A percentile compares a stretch with the other conserved stretches of the same genome.
These are phyloP conservation scores for Drosophila arawakana DNA, from an alignment of 1,140 invertebrate genomes.

Conservation along the genomic window DNA sequence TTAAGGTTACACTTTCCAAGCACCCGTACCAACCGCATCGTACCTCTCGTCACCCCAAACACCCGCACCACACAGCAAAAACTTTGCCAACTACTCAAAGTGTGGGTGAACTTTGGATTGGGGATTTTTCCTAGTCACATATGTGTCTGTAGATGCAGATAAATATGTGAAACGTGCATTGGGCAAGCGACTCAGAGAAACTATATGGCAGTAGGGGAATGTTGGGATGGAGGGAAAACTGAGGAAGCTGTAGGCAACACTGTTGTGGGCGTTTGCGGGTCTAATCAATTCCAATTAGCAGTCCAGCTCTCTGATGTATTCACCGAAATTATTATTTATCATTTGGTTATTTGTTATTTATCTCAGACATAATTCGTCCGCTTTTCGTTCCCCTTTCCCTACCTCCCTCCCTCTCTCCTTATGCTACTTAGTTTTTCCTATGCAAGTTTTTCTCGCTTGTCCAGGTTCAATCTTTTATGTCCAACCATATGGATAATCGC, in stretches of 20 bases:
- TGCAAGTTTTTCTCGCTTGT: slow-evolving; percentile 20
- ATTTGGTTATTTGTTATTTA: slow-evolving; percentile 79
- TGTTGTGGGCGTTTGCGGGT: slow-evolving; percentile 52
- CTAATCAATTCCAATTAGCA: slow-evolving; percentile 84
- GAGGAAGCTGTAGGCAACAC: slow-evolving; percentile 4
- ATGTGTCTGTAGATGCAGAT: slow-evolving; percentile 80
- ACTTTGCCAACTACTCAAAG: slow-evolving; percentile 47
- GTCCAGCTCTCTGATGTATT: slow-evolving; percentile 82
- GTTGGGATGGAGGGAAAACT: not conserved
- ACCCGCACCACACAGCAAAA: slow-evolving; percentile 34
- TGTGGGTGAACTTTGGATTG: not conserved
- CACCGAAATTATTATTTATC: slow-evolving; percentile 83
- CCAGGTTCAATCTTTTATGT: slow-evolving; percentile 19
- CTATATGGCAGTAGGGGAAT: not conserved
- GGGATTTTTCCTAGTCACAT: slow-evolving; percentile 38
- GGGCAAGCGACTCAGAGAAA: slow-evolving; percentile 10
- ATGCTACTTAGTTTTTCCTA: not conserved
- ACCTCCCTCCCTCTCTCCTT: not conserved
- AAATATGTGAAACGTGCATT: slow-evolving; percentile 80
- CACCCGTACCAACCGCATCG: not conserved
- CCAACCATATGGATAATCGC: slow-evolving; percentile 24
- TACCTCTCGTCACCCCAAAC: slow-evolving; percentile 36
- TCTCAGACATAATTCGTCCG: slow-evolving; percentile 43
- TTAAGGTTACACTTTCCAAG: slow-evolving; percentile 23
- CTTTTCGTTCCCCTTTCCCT: not conserved